Evolutionary conservation across 2,888 invertebrate genomes (phyloP), one percentile per base, ranked within the genome.

Genomic region (Caenorhabditis sp.): DNA sequence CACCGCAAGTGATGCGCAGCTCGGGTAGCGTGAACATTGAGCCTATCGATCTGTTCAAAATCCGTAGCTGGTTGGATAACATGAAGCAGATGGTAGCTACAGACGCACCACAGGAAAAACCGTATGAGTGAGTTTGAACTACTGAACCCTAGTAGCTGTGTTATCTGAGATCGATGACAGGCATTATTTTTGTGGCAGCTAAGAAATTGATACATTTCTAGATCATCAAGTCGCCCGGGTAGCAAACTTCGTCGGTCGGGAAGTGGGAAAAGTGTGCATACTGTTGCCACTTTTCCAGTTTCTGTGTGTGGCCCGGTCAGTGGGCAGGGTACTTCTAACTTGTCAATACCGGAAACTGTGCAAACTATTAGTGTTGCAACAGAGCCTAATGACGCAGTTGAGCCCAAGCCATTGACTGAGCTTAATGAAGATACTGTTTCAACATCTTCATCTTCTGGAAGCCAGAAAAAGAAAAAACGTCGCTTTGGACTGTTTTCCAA

Each of bases 51-150:
- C 62, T 85, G 50, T 87, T 85, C 76, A 83, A 85, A 40, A 87
- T 89, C 18, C 84, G 87, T 2, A 79, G 86, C n/a, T 83, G 88
- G 55, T 74, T 89, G 71, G 89, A 89, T 76, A 89, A 87, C 37
- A 85, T 89, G 86, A 88, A 88, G 53, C 89, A 89, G 71, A 89
- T 89, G 86, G 84, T 88, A n/a, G 86, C 87, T 8, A 84, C 85
- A 26, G 89, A 89, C 44, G 81, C 70, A 13, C 86, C 84, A 2
- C 77, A 78, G 37, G 84, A 86, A 22, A 84, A 80, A 50, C 80
- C 84, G 8, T 84, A 86, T 67, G 84, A 84, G 86, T 86, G 68
- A 71, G 86, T 78, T 62, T n/a, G 32, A 47, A 40, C 5, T n/a
- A 13, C 55, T 26, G 15, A 64, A 20, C 11, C 11, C 20, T 18